Evolutionary conservation across 2,888 invertebrate genomes (phyloP), one percentile per base, ranked within the genome.

Genomic region (Heliconius erato): DNA sequence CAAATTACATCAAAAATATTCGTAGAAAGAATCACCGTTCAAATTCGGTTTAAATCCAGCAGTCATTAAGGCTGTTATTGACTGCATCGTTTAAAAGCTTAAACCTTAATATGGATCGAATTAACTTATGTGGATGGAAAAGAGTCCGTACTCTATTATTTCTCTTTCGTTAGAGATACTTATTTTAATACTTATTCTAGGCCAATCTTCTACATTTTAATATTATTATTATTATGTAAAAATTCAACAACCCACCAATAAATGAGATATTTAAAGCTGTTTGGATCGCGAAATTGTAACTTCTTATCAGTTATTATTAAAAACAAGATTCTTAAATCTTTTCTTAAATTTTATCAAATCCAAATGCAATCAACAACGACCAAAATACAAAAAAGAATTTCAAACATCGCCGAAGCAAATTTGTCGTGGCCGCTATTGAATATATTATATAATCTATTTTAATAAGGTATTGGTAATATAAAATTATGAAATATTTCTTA

Each of bases 1-100:
- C 35, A 16, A 63, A 19, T 32, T 63, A 35, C 26, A 63, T 32
- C 26, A 19, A 40, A 35, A n/a, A 32, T n/a, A 40, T 72, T 26
- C 2, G 2, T n/a, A 76, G 14, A 59, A n/a, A 23, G 9, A 76
- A 35, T 54, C 23, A 78, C 19, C 19, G 67, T 78, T 35, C 76
- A 68, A 59, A 71, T 65, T 71, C n/a, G 35, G 91, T 93, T 93
- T 93, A 93, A 93, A 93, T 93, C 92, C 92, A 92, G 92, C 91
- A 89, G 90, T 87, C 68, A 74, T 77, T 35, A 74, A 76, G 77
- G 78, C 80, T 83, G 76, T 81, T 85, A 81, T 81, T 79, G 71
- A 84, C 81, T 83, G 82, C 82, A 83, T 82, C 82, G 63, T 65
- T 69, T 72, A 63, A 67, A 68, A 67, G 67, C 67, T 65, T n/a